Evolutionary conservation across 2,113 vertebrate genomes (phyloP).

Genomic region (Uropsilus gracilis): DNA sequence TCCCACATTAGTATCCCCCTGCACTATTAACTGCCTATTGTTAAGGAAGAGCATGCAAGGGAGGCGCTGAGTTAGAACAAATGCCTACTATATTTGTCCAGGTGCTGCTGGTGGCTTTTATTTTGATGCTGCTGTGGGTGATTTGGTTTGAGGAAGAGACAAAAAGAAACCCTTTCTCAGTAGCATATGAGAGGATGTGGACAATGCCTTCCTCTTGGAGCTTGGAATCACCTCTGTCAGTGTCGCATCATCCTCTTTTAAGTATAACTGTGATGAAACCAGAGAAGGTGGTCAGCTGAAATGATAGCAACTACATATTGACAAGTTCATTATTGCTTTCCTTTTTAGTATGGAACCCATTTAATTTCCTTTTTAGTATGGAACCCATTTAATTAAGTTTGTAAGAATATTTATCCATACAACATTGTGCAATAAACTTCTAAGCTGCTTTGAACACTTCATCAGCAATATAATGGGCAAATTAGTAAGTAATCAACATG

Average conservation of each 20-base stretch:
- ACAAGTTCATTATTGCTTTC: not conserved
- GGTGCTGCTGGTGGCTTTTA: not conserved
- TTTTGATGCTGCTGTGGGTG: not conserved
- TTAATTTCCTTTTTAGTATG: not conserved
- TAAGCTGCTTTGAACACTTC: constrained; percentile 48
- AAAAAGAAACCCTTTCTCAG: not conserved
- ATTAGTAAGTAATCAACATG: constrained; percentile 56
- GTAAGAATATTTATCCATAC: constrained; percentile 17
- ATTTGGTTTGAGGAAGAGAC: not conserved
- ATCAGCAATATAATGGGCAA: constrained; percentile 26
- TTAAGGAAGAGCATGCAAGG: not conserved
- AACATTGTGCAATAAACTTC: constrained; percentile 19
- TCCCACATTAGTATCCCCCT: not conserved
- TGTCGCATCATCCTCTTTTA: not conserved
- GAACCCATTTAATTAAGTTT: not conserved
- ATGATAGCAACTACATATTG: not conserved
- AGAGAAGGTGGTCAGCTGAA: not conserved
- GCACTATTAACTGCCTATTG: not conserved
- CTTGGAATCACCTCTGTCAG: not conserved
- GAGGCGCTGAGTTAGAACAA: not conserved
- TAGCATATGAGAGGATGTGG: not conserved
- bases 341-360: not conserved
- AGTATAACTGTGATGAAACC: not conserved
- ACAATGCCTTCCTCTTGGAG: not conserved
- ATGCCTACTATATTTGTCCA: not conserved